Evolutionary conservation across 2,888 invertebrate genomes (phyloP), one percentile per base, ranked within the genome.

Genomic region (Taphrorychus bicolor): DNA sequence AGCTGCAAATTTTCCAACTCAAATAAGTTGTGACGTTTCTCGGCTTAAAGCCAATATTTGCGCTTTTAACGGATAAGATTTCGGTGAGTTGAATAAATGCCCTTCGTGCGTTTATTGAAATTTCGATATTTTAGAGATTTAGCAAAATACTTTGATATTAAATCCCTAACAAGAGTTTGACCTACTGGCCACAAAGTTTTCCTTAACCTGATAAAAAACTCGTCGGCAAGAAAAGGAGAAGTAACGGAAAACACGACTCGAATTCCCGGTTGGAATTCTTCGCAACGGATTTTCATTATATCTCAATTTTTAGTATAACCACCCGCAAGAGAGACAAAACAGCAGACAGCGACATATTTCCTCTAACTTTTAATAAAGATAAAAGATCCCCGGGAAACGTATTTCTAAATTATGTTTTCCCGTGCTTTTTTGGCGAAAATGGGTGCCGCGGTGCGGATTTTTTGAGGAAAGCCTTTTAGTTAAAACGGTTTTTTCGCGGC

Each of bases 311-410:
- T 64, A 54, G 63, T 53, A 41, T 59, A 68, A 68, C 68, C 68
- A 64, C 64, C 64, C 63, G 45, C 59, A 41, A 59, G 68, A 61
- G 67, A 64, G 63, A 51, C 52, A 64, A 58, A 54, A 59, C 59
- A 63, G 59, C 45, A 56, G 59, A 41, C 59, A 57, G 59, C 56
- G 63, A 68, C 68, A 68, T 64, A 64, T 64, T 68, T 68, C 59
- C 58, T 22, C 19, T 51, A 68, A 68, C 64, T 68, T 68, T 68
- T 68, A 68, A 68, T 68, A 68, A 68, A 64, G 68, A 68, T 68
- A 64, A 68, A 68, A 59, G 59, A 68, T 68, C 64, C 63, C 68
- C 2, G 48, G 42, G 64, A 68, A 68, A 64, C 59, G 64, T 68
- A 68, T 68, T 64, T 64, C 56, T 68, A 59, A 64, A 68, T 68